Conservation (phyloP, 1,140 invertebrate species). For the Globodera ellingtonae region DNA sequence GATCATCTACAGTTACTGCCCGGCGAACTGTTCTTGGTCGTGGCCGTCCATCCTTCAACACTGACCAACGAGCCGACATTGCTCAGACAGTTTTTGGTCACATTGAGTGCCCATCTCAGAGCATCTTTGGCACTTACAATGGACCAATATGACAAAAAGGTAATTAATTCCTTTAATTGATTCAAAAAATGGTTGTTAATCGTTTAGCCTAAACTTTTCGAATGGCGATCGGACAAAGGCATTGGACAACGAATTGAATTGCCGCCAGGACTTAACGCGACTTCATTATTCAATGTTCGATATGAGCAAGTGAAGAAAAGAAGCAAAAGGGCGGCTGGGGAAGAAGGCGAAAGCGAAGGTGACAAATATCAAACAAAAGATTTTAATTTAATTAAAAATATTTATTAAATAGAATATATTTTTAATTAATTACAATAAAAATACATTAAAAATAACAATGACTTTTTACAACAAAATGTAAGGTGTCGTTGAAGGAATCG, state of each 20-base stretch:
- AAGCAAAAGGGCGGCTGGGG: slow-evolving; percentile 2
- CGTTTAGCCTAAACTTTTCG: slow-evolving; percentile 21
- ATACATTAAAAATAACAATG: not conserved
- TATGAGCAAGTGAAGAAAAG: not conserved
- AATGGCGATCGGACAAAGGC: slow-evolving; percentile 13
- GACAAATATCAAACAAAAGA: too few species aligned
- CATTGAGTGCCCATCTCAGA: slow-evolving; percentile 23
- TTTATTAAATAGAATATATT: too few species aligned
- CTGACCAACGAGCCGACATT: not conserved
- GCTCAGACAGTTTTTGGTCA: slow-evolving; percentile 19
- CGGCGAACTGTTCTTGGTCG: slow-evolving; percentile 19
- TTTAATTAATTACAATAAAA: not conserved
- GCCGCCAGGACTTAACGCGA: slow-evolving; percentile 22
- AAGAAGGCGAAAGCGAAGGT: not conserved
- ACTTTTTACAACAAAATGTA: not conserved
- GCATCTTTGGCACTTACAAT: slow-evolving; percentile 21
- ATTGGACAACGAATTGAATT: slow-evolving; percentile 23
- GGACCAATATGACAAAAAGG: slow-evolving; percentile 9
- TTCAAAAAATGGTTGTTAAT: not conserved
- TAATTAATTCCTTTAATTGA: not conserved
- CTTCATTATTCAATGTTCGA: slow-evolving; percentile 22
- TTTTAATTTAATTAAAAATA: too few species aligned
- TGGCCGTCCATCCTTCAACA: slow-evolving; percentile 5
- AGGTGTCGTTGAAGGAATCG: slow-evolving; percentile 17
- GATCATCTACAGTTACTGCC: not conserved